phyloP scores from a whole-genome alignment of 2,888 invertebrate species.

The Drosophila kuntzei region DNA sequence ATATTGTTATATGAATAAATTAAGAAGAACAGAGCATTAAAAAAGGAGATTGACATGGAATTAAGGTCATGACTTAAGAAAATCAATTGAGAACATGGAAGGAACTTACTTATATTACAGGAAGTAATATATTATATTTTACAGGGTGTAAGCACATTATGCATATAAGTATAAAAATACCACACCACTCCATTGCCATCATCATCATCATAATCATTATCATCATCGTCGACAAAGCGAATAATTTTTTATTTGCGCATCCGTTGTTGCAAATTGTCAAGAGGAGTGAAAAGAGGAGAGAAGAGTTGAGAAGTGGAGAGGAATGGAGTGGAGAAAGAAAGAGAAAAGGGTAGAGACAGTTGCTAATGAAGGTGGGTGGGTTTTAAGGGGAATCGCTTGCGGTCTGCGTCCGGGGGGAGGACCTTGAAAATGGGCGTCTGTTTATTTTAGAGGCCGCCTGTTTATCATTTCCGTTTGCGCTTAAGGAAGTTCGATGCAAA shows the following conservation, averaged over 20 bases:
- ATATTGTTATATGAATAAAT: too few relatives aligned
- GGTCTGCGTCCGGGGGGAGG: conserved; percentile 19
- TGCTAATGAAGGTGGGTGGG: conserved; percentile 17
- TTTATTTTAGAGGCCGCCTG: conserved; percentile 56
- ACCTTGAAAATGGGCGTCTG: conserved; percentile 57
- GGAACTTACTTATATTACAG: too few relatives aligned
- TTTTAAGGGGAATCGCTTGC: background rate
- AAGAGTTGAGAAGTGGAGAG: background rate
- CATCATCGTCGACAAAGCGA: conserved; percentile 43
- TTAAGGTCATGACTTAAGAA: too few relatives aligned
- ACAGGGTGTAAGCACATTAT: too few relatives aligned
- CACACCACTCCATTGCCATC: conserved; percentile 9
- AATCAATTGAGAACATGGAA: too few relatives aligned
- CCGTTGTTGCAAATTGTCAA: conserved; percentile 64
- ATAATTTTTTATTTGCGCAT: conserved; percentile 82
- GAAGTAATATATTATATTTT: too few relatives aligned
- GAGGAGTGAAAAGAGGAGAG: conserved; percentile 3
- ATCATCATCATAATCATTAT: conserved; percentile 21
- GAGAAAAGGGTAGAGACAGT: background rate
- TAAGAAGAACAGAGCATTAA: too few relatives aligned
- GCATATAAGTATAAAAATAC: too few relatives aligned
- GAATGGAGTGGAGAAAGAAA: background rate
- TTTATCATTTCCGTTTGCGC: conserved; percentile 74
- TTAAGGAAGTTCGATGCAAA: conserved; percentile 57
- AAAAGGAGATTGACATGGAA: too few relatives aligned